These are phyloP conservation scores for Nanorana parkeri DNA, from an alignment of 2,113 vertebrate species.

Conservation along the genomic window DNA sequence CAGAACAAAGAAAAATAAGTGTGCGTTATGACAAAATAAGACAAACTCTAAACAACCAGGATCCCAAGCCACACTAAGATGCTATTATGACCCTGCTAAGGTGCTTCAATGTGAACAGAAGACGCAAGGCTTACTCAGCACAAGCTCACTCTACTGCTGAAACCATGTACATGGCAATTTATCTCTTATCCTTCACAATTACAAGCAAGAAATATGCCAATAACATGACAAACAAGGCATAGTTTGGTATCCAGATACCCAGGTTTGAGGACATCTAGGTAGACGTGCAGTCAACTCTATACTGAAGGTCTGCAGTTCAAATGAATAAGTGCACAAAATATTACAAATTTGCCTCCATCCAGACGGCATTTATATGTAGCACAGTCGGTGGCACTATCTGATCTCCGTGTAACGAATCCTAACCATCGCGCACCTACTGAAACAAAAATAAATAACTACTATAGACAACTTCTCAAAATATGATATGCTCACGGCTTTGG, in stretches of 20 bases:
- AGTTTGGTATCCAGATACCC: too few species aligned
- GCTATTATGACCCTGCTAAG: conserved; percentile 11
- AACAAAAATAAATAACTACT: background rate
- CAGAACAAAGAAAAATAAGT: too few species aligned
- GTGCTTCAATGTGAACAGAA: background rate
- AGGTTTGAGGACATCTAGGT: too few species aligned
- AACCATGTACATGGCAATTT: background rate
- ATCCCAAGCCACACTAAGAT: background rate
- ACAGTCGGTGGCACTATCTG: background rate
- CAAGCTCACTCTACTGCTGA: background rate
- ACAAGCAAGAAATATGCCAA: background rate
- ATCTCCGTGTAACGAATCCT: background rate
- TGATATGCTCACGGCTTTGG: conserved; percentile 9
- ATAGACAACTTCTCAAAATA: background rate
- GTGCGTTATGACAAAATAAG: background rate
- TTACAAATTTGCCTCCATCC: too few species aligned
- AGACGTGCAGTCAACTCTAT: too few species aligned
- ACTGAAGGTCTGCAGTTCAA: too few species aligned
- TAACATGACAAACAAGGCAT: too few species aligned
- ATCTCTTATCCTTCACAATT: background rate
- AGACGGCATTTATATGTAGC: too few species aligned
- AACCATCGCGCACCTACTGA: background rate
- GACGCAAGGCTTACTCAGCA: background rate
- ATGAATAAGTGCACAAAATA: too few species aligned
- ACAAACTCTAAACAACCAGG: background rate